phyloP scores from a whole-genome alignment of 2,797 vertebrate genomes.

The Tiaroga cobitis region DNA sequence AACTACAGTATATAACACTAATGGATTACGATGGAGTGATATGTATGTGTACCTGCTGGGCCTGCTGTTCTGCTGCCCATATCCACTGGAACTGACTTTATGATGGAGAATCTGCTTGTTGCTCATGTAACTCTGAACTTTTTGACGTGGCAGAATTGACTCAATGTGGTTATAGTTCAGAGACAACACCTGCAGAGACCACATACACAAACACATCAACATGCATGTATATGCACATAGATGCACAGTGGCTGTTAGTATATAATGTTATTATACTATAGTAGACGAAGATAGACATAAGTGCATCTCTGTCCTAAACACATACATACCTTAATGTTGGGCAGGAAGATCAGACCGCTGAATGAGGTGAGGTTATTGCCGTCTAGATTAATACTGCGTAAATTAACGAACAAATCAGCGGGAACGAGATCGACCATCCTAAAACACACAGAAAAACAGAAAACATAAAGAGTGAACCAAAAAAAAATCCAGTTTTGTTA shows the following conservation, averaged over 20 bases:
- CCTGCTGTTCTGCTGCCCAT: constrained; percentile 80
- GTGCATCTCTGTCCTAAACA: not conserved
- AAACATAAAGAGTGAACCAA: not conserved
- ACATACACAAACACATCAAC: not conserved
- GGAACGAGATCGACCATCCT: constrained; percentile 83
- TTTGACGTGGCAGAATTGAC: constrained; percentile 84
- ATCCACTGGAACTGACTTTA: constrained; percentile 86
- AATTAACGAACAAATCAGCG: constrained; percentile 77
- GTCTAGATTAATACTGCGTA: constrained; percentile 81
- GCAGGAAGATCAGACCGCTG: constrained; percentile 84
- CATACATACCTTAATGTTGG: constrained; percentile 79
- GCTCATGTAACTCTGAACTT: constrained; percentile 76
- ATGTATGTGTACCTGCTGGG: constrained; percentile 72
- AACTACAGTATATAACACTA: constrained; percentile 6
- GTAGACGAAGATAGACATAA: not conserved
- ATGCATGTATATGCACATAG: not conserved
- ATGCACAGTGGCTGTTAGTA: not conserved
- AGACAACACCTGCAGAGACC: constrained; percentile 76
- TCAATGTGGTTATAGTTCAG: constrained; percentile 87
- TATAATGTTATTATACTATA: not conserved
- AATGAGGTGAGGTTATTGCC: constrained; percentile 87
- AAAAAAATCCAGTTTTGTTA: not conserved
- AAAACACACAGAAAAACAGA: constrained; percentile 35
- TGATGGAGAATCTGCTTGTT: constrained; percentile 83
- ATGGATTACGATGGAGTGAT: not conserved